Conservation (phyloP, 2,888 invertebrate species). For the Podabrus alpinus region DNA sequence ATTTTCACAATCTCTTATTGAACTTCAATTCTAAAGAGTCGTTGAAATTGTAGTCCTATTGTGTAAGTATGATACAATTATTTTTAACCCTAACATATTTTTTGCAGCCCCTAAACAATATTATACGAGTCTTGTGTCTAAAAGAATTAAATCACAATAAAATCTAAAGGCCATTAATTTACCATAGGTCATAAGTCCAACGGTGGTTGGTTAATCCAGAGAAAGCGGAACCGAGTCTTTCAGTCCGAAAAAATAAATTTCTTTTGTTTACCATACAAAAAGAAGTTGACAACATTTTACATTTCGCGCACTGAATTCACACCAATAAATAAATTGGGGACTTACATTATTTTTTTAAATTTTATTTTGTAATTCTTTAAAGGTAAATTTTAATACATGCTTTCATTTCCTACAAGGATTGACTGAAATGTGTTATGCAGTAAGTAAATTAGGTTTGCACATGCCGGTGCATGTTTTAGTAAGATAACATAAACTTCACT, state of each 20-base stretch:
- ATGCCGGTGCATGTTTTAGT: background rate
- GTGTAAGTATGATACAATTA: constrained; percentile 9
- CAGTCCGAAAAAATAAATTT: too few species aligned
- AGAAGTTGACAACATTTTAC: too few species aligned
- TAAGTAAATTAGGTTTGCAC: background rate
- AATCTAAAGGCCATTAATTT: background rate
- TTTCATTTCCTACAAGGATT: background rate
- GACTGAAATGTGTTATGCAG: background rate
- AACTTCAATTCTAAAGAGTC: constrained; percentile 19
- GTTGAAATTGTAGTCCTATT: constrained; percentile 19
- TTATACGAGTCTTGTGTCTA: background rate
- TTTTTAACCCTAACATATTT: constrained; percentile 5
- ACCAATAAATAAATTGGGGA: too few species aligned
- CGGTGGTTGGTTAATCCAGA: too few species aligned
- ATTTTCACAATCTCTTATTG: constrained; percentile 22
- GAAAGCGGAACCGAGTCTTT: too few species aligned
- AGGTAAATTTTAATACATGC: background rate
- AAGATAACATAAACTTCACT: background rate
- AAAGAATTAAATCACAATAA: background rate
- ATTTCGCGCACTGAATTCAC: too few species aligned
- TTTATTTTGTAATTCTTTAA: background rate
- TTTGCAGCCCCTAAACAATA: background rate
- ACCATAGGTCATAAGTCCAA: background rate
- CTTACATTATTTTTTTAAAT: background rate
- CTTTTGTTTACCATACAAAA: too few species aligned